A percentile compares a stretch with the other conserved stretches of the same genome.
These are phyloP conservation scores for Mustelus asterias DNA, from an alignment of 2,113 vertebrate species.

Conservation along the genomic window DNA sequence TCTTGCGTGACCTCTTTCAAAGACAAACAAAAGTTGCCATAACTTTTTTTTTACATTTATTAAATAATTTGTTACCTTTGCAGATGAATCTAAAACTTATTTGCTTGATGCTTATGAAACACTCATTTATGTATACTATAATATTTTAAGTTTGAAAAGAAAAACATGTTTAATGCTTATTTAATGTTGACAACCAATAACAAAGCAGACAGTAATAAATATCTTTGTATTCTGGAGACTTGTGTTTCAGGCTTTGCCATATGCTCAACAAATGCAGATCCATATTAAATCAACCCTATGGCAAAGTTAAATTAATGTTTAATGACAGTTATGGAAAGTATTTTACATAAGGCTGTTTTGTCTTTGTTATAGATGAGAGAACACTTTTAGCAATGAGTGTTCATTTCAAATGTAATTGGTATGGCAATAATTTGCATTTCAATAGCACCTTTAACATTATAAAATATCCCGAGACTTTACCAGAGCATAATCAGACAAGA, in stretches of 20 bases:
- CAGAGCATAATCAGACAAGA: not conserved
- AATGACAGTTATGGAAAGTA: conserved; percentile 17
- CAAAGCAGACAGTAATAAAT: not conserved
- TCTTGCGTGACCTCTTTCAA: not conserved
- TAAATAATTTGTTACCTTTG: not conserved
- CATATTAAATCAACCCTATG: not conserved
- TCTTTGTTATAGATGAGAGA: not conserved
- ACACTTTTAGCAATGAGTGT: not conserved
- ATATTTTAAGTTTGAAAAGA: not conserved
- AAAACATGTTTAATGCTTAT: not conserved
- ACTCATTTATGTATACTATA: not conserved
- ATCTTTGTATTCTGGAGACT: not conserved
- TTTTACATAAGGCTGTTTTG: not conserved
- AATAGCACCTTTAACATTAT: not conserved
- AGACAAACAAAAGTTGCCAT: not conserved
- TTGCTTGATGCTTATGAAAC: not conserved
- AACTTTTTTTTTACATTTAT: not conserved
- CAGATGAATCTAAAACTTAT: not conserved
- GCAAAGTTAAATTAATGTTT: not conserved
- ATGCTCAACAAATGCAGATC: not conserved
- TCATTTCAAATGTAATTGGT: not conserved
- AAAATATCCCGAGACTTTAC: not conserved
- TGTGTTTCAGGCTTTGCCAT: not conserved
- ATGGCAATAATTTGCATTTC: not conserved
- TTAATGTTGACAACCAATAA: not conserved